phyloP scores from a whole-genome alignment of 2,888 invertebrate species.

The Aphodius sticticus region DNA sequence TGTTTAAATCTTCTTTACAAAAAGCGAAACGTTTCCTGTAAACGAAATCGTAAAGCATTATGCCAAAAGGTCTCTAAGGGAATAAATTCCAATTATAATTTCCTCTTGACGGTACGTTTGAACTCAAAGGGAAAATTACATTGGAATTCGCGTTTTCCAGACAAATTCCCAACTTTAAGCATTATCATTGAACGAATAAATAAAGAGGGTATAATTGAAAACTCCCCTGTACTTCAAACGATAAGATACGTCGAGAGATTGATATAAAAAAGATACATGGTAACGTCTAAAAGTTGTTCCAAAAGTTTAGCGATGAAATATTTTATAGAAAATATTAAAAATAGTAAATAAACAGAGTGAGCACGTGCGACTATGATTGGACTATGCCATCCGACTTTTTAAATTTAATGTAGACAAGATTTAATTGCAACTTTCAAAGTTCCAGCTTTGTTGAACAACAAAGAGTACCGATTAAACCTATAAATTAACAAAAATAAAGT shows the following conservation, averaged over 20 bases:
- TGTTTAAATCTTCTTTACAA: neutral
- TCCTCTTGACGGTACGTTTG: neutral
- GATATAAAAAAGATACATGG: neutral
- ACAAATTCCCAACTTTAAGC: conserved; percentile 31
- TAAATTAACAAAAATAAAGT: too few relatives aligned
- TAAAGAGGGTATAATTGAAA: conserved; percentile 43
- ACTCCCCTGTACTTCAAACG: neutral
- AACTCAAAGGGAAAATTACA: conserved; percentile 33
- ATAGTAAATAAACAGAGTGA: too few relatives aligned
- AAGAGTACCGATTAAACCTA: too few relatives aligned
- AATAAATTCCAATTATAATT: neutral
- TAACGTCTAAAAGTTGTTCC: too few relatives aligned
- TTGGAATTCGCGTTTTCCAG: conserved; percentile 32
- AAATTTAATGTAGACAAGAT: too few relatives aligned
- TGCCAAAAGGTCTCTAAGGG: neutral
- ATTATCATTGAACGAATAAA: conserved; percentile 36
- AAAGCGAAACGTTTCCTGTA: neutral
- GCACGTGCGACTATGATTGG: too few relatives aligned
- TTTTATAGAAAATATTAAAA: too few relatives aligned
- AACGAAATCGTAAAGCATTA: neutral
- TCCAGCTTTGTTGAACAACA: too few relatives aligned
- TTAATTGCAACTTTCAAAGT: too few relatives aligned
- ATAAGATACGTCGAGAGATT: neutral
- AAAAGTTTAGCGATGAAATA: too few relatives aligned
- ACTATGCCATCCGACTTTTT: too few relatives aligned